These are phyloP conservation scores for Ceyx cyanopectus DNA, from an alignment of 2,113 vertebrate species.

Conservation along the genomic window DNA sequence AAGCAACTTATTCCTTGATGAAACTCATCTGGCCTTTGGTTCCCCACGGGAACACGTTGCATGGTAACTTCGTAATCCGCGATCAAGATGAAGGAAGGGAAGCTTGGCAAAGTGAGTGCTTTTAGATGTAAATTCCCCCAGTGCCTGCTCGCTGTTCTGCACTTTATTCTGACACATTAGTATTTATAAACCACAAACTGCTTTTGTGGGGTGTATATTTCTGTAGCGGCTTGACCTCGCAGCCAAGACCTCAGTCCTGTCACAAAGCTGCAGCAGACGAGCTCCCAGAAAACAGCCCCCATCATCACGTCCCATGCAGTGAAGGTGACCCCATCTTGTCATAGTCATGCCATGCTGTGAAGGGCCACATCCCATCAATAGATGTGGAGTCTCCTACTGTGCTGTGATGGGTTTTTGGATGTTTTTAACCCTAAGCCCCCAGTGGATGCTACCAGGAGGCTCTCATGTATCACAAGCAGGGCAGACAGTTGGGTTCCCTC, in stretches of 20 bases:
- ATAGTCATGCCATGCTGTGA: not conserved
- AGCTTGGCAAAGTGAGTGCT: not conserved
- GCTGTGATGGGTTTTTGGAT: not conserved
- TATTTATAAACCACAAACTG: not conserved
- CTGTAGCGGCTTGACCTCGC: not conserved
- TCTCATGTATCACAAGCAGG: not conserved
- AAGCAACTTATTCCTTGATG: not conserved
- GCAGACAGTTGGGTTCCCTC: not conserved
- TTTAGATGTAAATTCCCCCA: not conserved
- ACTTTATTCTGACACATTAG: not conserved
- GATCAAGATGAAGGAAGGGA: not conserved
- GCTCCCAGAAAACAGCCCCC: not conserved
- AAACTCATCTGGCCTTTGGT: not conserved
- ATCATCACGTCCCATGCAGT: fast-evolving
- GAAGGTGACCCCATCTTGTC: not conserved
- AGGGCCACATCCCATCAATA: not conserved
- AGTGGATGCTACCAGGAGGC: not conserved
- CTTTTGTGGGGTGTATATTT: not conserved
- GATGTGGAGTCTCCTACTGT: not conserved
- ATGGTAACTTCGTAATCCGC: fast-evolving
- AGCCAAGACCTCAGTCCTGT: fast-evolving
- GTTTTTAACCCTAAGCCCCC: not conserved
- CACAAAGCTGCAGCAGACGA: not conserved
- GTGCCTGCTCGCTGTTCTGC: not conserved
- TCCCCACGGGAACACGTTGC: not conserved